Percentiles rank a stretch among this genome's conserved stretches.
Evolutionary conservation across 2,888 invertebrate genomes (phyloP).

Genomic region (Drosophila vallismaia): DNA sequence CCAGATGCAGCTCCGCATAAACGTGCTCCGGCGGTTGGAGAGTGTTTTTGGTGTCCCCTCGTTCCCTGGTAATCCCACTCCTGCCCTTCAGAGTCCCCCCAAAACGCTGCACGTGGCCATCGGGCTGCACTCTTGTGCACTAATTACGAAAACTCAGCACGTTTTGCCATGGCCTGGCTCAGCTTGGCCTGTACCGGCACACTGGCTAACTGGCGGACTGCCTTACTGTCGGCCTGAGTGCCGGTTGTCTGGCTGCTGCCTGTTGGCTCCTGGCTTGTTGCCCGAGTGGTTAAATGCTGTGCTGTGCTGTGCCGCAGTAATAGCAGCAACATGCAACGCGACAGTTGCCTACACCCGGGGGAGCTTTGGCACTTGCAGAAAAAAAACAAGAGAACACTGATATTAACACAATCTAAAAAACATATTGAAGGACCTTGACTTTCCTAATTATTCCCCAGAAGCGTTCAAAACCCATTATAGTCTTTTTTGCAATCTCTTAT

Average conservation of each 20-base stretch:
- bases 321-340: slow-evolving; percentile 78
- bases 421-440: background rate
- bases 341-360: slow-evolving; percentile 57
- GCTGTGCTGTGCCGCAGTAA: slow-evolving; percentile 62
- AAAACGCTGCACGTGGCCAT: slow-evolving; percentile 59
- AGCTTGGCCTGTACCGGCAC: slow-evolving; percentile 19
- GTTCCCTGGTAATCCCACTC: slow-evolving; percentile 25
- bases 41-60: slow-evolving; percentile 29
- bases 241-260: slow-evolving; percentile 17
- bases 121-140: slow-evolving; percentile 73
- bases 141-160: slow-evolving; percentile 79
- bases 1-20: slow-evolving; percentile 54
- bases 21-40: slow-evolving; percentile 54
- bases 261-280: slow-evolving; percentile 36
- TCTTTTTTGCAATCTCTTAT: background rate
- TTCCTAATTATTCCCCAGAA: background rate
- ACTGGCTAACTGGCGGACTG: slow-evolving; percentile 2
- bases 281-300: slow-evolving; percentile 74
- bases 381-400: slow-evolving; percentile 1
- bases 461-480: background rate
- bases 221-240: slow-evolving; percentile 28
- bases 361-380: slow-evolving; percentile 2
- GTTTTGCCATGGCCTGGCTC: slow-evolving; percentile 67
- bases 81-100: background rate
- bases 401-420: background rate